Percentiles rank a stretch among this genome's conserved stretches.
Conservation (phyloP, 2,113 vertebrate genomes). For the Callipepla squamata region DNA sequence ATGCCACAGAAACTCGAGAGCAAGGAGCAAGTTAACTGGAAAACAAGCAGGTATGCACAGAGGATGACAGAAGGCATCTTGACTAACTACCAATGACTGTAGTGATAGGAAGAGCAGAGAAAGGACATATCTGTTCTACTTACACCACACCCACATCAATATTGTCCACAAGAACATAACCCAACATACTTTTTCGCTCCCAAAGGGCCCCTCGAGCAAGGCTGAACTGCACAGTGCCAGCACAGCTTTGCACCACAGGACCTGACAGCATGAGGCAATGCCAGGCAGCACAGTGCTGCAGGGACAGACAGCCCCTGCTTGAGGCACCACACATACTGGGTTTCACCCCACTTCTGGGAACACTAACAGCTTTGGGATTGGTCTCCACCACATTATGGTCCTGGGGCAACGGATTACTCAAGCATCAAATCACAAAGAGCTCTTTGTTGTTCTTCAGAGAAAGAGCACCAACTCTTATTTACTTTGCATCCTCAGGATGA, state of each 20-base stretch:
- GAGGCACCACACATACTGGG: fast-evolving
- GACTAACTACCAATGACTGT: neutral
- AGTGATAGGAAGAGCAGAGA: neutral
- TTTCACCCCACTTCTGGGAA: neutral
- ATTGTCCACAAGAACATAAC: too few relatives aligned
- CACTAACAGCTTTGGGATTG: neutral
- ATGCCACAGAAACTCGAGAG: neutral
- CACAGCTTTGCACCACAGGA: fast-evolving
- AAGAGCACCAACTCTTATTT: neutral
- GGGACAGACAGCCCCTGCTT: neutral
- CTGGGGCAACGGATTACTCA: too few relatives aligned
- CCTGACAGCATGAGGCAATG: too few relatives aligned
- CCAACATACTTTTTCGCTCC: neutral
- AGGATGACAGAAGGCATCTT: fast-evolving
- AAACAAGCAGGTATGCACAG: neutral
- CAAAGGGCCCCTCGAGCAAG: neutral
- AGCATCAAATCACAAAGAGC: neutral
- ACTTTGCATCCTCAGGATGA: neutral
- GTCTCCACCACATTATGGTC: neutral
- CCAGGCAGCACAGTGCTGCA: fast-evolving
- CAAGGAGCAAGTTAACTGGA: neutral
- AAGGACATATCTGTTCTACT: neutral
- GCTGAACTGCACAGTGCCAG: neutral
- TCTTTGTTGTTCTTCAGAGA: fast-evolving
- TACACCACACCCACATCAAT: neutral